Base-by-base conservation (phyloP, 2,113 vertebrate genomes). In the Sebastes schlegelii region DNA sequence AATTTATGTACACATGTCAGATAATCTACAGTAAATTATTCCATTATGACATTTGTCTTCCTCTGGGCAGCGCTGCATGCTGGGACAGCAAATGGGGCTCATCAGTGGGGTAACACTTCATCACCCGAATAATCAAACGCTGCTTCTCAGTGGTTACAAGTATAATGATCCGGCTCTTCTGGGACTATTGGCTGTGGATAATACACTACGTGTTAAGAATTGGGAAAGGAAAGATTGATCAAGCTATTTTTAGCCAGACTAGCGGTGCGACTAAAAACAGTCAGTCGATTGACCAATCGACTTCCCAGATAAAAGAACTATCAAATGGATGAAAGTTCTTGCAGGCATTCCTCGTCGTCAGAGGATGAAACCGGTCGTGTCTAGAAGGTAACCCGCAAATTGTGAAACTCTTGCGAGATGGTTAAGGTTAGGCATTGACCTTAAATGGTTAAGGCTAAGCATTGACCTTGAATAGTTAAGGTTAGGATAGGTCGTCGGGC, bases 111-210 rank as follows among this genome's bases (percentile, higher is more conserved):
- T 77, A 71, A 86, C 77, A 85, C 66, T 73, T 74, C 54, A 74
- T 84, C 74, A 69, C 64, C 67, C 57, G 68, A 85, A 80, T 83
- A 75, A 87, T 85, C 61, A 87, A 87, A 83, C n/a, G 61, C 19
- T 11, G 71, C 46, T 71, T 78, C 46, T 61, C 69, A 62, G 40
- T 58, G 81, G 70, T 60, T 77, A 51, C 4, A 66, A 26, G 71
- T 42, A 46, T 68, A 77, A 85, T 80, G 69, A 85, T 69, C 73
- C 3, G 0, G 60, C 34, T 82, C 57, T 58, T 77, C 34, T n/a
- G 16, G 69, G 51, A 63, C 68, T 58, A 79, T 62, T 84, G 63
- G 74, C 42, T 74, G 63, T 46, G 16, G 43, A 52, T 43, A 61
- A 43, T 17, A 67, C 0, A 69, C 23, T 43, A 9, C 1, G 12